phyloP scores from a whole-genome alignment of 1,140 invertebrate genomes.

The Trissolcus basalis region DNA sequence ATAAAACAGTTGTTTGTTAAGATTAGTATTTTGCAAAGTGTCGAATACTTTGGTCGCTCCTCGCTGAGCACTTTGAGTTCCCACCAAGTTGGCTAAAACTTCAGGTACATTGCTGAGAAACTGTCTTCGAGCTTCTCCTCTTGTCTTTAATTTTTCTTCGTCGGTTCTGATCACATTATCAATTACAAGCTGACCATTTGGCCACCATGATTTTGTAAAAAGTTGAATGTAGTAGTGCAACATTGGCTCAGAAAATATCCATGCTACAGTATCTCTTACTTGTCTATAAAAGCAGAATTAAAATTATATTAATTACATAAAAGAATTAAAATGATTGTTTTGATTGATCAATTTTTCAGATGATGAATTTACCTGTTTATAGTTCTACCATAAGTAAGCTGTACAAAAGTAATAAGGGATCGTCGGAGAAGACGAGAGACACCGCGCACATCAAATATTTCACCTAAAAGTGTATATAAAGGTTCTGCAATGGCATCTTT shows the following conservation, averaged over 20 bases:
- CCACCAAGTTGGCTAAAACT: slow-evolving; percentile 88
- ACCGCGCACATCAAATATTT: slow-evolving; percentile 92
- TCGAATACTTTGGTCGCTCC: slow-evolving; percentile 92
- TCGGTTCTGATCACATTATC: slow-evolving; percentile 76
- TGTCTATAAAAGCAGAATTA: slow-evolving; percentile 79
- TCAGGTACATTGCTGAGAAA: slow-evolving; percentile 86
- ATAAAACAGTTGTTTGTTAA: slow-evolving; percentile 95
- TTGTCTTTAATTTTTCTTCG: slow-evolving; percentile 82
- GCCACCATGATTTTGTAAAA: slow-evolving; percentile 92
- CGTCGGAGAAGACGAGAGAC: slow-evolving; percentile 91
- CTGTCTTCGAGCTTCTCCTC: slow-evolving; percentile 80
- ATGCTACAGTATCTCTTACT: slow-evolving; percentile 89
- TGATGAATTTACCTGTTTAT: slow-evolving; percentile 87
- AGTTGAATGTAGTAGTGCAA: slow-evolving; percentile 90
- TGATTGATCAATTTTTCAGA: too few species aligned
- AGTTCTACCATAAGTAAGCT: slow-evolving; percentile 92
- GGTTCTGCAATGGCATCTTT: slow-evolving; percentile 93
- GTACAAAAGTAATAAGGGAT: slow-evolving; percentile 92
- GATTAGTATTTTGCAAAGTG: slow-evolving; percentile 87
- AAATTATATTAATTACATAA: neutral
- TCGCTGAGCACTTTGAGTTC: slow-evolving; percentile 87
- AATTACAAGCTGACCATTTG: slow-evolving; percentile 83
- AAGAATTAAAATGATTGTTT: neutral
- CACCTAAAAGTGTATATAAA: slow-evolving; percentile 88
- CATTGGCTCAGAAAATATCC: slow-evolving; percentile 93